phyloP scores from a whole-genome alignment of 2,888 invertebrate genomes.

The Sipha maydis region DNA sequence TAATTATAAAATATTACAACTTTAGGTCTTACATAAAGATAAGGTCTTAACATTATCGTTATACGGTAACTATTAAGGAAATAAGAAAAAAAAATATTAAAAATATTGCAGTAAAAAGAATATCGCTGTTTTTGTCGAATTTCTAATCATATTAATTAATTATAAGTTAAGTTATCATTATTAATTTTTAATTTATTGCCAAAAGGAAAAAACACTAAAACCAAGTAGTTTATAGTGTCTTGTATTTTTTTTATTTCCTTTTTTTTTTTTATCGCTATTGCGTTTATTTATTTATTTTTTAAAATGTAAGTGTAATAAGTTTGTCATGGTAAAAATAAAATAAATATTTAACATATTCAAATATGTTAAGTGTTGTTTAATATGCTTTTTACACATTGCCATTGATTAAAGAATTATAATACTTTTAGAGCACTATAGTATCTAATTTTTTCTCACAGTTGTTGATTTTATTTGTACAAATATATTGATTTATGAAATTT shows the following conservation, averaged over 20 bases:
- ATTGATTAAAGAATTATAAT: conserved; percentile 35
- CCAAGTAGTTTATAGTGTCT: conserved; percentile 61
- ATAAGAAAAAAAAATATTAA: conserved; percentile 44
- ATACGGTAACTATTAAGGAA: conserved; percentile 56
- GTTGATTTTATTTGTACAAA: not conserved
- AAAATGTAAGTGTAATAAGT: conserved; percentile 61
- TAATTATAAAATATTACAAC: conserved; percentile 59
- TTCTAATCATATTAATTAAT: conserved; percentile 60
- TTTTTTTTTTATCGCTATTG: conserved; percentile 60
- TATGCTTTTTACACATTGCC: conserved; percentile 45
- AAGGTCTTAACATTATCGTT: conserved; percentile 58
- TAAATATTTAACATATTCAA: conserved; percentile 62
- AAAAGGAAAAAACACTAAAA: conserved; percentile 61
- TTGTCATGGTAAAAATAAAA: conserved; percentile 61
- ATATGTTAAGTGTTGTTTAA: conserved; percentile 53
- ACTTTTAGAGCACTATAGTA: conserved; percentile 15
- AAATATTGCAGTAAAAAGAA: conserved; percentile 59
- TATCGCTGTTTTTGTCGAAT: conserved; percentile 62
- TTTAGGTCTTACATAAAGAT: conserved; percentile 58
- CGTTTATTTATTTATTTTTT: conserved; percentile 62
- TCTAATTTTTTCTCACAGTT: conserved; percentile 11
- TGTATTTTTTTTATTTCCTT: conserved; percentile 58
- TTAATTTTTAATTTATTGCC: conserved; percentile 61
- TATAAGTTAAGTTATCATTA: conserved; percentile 62
- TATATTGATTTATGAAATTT: conserved; percentile 9